Conservation (phyloP, 2,797 vertebrate species). For the Diceros bicornis region DNA sequence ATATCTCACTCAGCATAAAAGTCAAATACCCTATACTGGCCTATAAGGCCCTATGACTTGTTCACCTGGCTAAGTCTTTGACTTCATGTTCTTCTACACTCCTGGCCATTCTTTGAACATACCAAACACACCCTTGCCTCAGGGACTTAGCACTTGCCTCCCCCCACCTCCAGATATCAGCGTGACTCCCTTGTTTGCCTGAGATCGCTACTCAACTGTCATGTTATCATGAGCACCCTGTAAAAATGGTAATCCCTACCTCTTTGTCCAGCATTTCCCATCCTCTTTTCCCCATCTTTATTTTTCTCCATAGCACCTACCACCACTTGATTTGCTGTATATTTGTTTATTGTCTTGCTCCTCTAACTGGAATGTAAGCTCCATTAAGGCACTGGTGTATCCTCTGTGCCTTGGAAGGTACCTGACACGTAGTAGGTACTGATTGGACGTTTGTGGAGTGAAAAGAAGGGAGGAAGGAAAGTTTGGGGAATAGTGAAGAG, state of each 20-base stretch:
- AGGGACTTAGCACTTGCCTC: background rate
- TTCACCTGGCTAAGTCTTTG: background rate
- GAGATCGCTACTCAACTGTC: background rate
- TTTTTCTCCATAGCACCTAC: constrained; percentile 16
- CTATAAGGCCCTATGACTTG: background rate
- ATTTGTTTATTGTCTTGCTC: background rate
- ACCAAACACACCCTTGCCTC: background rate
- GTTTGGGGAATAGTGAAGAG: background rate
- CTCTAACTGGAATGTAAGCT: background rate
- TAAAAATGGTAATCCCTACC: background rate
- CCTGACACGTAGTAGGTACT: background rate
- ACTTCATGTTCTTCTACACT: background rate
- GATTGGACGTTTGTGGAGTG: background rate
- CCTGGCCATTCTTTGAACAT: background rate
- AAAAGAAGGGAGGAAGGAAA: constrained; percentile 1
- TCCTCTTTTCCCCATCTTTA: background rate
- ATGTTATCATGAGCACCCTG: background rate
- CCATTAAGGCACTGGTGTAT: background rate
- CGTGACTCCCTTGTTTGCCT: background rate
- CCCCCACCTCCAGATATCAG: too few relatives aligned
- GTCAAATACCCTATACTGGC: background rate
- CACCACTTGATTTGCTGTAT: background rate
- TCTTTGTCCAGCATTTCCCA: background rate
- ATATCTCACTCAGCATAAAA: background rate
- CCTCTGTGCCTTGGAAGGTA: background rate